These are phyloP conservation scores for Saccostrea echinata DNA, from an alignment of 1,140 invertebrate genomes.

Conservation along the genomic window DNA sequence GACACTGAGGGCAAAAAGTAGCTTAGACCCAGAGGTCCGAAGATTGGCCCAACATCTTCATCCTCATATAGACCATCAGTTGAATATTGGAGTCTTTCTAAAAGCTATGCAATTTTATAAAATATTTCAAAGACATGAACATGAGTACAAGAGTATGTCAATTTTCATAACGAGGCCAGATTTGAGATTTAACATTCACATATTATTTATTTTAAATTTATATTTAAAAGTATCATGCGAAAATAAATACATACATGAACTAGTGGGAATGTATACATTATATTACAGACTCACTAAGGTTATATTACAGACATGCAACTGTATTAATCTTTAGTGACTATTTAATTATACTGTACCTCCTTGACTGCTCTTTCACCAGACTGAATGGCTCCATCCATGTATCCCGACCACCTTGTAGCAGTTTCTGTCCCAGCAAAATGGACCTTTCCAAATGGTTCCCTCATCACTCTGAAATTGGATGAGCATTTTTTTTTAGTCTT, in stretches of 20 bases:
- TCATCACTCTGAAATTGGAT: slow-evolving; percentile 60
- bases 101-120: background rate
- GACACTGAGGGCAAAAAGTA: background rate
- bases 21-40: background rate
- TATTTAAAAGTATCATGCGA: too few relatives aligned
- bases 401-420: slow-evolving; percentile 79
- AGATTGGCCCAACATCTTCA: background rate
- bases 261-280: too few relatives aligned
- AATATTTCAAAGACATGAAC: background rate
- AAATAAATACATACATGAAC: too few relatives aligned
- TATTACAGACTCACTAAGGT: too few relatives aligned
- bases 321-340: background rate
- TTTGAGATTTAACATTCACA: too few relatives aligned
- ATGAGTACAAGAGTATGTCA: too few relatives aligned
- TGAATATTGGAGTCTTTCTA: background rate
- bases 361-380: slow-evolving; percentile 76
- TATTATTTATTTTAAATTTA: too few relatives aligned
- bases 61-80: slow-evolving; percentile 6
- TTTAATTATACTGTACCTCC: slow-evolving; percentile 68
- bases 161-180: too few relatives aligned
- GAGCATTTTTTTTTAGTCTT: background rate
- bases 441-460: slow-evolving; percentile 59
- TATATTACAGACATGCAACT: too few relatives aligned
- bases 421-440: slow-evolving; percentile 80
- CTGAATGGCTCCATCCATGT: slow-evolving; percentile 79